These are phyloP conservation scores for Muscina levida DNA, from an alignment of 2,888 invertebrate species.

Conservation along the genomic window DNA sequence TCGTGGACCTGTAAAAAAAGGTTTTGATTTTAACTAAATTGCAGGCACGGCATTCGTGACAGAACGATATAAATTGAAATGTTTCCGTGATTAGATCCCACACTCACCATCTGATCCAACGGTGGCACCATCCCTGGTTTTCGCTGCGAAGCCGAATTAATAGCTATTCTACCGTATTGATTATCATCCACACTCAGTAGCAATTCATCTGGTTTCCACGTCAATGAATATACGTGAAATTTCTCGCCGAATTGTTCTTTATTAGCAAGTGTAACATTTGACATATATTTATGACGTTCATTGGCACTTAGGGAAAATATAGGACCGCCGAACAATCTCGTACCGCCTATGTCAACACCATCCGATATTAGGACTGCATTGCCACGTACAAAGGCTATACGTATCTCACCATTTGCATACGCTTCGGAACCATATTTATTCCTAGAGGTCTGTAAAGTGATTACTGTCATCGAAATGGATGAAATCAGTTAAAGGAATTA, in stretches of 20 bases:
- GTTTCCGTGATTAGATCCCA: too few species aligned
- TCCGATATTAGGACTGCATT: conserved; percentile 79
- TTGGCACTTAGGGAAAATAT: conserved; percentile 74
- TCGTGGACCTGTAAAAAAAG: too few species aligned
- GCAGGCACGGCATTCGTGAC: too few species aligned
- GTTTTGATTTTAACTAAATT: too few species aligned
- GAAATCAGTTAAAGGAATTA: too few species aligned
- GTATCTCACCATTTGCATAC: conserved; percentile 85
- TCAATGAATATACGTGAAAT: conserved; percentile 85
- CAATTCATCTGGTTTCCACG: conserved; percentile 82
- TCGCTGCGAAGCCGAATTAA: conserved; percentile 71
- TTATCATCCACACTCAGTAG: conserved; percentile 81
- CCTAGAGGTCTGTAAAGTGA: conserved; percentile 84
- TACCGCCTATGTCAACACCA: conserved; percentile 73
- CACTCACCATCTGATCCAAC: conserved; percentile 87
- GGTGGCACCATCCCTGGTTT: conserved; percentile 83
- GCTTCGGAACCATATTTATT: conserved; percentile 83
- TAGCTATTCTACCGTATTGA: conserved; percentile 81
- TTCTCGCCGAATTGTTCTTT: conserved; percentile 81
- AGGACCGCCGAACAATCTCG: conserved; percentile 74
- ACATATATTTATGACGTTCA: conserved; percentile 74
- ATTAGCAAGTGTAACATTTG: conserved; percentile 60
- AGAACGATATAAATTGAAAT: too few species aligned
- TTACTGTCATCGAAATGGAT: conserved; percentile 79
- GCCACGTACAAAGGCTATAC: conserved; percentile 86